phyloP scores from a whole-genome alignment of 2,113 vertebrate genomes.

The Mobula hypostoma region DNA sequence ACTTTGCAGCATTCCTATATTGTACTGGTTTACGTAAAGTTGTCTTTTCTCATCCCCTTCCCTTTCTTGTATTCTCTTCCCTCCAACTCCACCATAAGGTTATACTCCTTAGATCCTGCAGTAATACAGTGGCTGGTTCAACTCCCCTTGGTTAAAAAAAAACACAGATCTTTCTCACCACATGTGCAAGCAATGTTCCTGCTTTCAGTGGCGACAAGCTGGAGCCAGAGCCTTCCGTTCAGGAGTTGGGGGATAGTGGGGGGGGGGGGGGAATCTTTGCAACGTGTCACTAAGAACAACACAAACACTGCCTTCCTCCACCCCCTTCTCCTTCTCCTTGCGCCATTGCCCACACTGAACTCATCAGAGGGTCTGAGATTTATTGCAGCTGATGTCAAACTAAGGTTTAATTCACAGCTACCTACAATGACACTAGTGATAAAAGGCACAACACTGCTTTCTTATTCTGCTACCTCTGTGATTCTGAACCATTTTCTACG shows the following conservation, averaged over 20 bases:
- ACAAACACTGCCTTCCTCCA: constrained; percentile 49
- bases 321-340: constrained; percentile 41
- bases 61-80: background rate
- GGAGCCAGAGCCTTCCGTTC: constrained; percentile 59
- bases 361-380: constrained; percentile 48
- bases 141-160: constrained; percentile 43
- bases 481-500: background rate
- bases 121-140: constrained; percentile 33
- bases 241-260: background rate
- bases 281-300: constrained; percentile 53
- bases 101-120: constrained; percentile 31
- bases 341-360: constrained; percentile 47
- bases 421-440: constrained; percentile 54
- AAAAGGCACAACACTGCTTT: constrained; percentile 31
- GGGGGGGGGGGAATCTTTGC: constrained; percentile 44
- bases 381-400: constrained; percentile 46
- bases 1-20: background rate
- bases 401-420: constrained; percentile 52
- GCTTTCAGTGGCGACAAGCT: constrained; percentile 56
- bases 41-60: constrained; percentile 19
- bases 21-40: background rate
- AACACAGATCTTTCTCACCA: constrained; percentile 52
- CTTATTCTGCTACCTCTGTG: constrained; percentile 35
- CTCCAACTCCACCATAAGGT: constrained; percentile 41
- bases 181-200: constrained; percentile 57